These are phyloP conservation scores for Atopsyche davidsoni DNA, from an alignment of 1,140 invertebrate genomes.

Conservation along the genomic window DNA sequence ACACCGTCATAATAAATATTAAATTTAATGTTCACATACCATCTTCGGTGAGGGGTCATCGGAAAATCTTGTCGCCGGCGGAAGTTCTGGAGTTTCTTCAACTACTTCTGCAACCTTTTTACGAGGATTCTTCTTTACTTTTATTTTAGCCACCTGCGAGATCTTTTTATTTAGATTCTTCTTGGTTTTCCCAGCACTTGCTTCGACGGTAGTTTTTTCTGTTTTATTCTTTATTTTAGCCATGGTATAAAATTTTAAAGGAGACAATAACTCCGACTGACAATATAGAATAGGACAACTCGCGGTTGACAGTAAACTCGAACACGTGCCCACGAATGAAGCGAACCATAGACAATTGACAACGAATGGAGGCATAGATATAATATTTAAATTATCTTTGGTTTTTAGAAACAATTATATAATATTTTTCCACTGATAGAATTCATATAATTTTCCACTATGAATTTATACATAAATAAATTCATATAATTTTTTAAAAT, in stretches of 20 bases:
- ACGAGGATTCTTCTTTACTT: conserved; percentile 12
- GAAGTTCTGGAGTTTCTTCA: conserved; percentile 28
- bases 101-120: conserved; percentile 10
- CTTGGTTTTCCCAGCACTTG: not conserved
- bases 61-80: conserved; percentile 37
- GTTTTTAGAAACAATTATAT: no score
- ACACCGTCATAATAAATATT: conserved; percentile 24
- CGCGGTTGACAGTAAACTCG: no score
- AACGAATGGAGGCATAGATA: no score
- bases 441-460: no score
- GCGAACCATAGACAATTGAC: no score
- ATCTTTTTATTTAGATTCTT: no score
- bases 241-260: not conserved
- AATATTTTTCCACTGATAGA: no score
- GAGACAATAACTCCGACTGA: not conserved
- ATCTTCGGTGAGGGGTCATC: conserved; percentile 45
- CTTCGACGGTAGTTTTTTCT: not conserved
- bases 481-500: no score
- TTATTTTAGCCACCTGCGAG: conserved; percentile 27
- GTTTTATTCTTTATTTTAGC: not conserved
- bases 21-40: conserved; percentile 32
- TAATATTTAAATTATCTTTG: no score
- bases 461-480: no score
- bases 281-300: no score
- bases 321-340: no score